Conservation (phyloP, 2,888 invertebrate genomes). For the Orchesella flavescens region DNA sequence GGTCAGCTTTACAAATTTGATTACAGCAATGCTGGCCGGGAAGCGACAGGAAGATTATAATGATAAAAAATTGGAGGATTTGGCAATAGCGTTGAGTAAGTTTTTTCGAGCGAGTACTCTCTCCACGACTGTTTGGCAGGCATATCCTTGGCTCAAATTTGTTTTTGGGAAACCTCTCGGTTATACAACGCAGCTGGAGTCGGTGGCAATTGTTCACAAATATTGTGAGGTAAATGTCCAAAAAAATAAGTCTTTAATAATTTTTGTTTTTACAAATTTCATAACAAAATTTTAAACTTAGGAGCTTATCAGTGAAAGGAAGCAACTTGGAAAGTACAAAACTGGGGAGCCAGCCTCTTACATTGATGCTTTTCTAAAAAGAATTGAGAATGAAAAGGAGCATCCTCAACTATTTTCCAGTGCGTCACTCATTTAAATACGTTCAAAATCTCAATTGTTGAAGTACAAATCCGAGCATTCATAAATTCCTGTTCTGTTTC, state of each 20-base stretch:
- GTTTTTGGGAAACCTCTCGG: slow-evolving; percentile 4
- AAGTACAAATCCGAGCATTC: no score
- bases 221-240: background rate
- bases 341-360: background rate
- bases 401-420: background rate
- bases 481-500: background rate
- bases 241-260: background rate
- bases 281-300: no score
- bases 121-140: background rate
- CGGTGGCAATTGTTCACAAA: background rate
- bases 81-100: background rate
- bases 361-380: slow-evolving; percentile 9
- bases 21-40: background rate
- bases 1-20: slow-evolving; percentile 8
- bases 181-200: slow-evolving; percentile 1
- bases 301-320: background rate
- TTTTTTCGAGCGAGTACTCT: slow-evolving; percentile 18
- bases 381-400: slow-evolving; percentile 1
- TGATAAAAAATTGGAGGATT: background rate
- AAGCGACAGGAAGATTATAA: slow-evolving; percentile 7
- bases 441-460: no score
- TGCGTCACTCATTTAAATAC: no score
- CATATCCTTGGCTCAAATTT: slow-evolving; percentile 15
- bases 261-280: no score
- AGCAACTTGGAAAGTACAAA: background rate